These are phyloP conservation scores for Vidua chalybeata DNA, from an alignment of 2,113 vertebrate genomes.

Conservation along the genomic window DNA sequence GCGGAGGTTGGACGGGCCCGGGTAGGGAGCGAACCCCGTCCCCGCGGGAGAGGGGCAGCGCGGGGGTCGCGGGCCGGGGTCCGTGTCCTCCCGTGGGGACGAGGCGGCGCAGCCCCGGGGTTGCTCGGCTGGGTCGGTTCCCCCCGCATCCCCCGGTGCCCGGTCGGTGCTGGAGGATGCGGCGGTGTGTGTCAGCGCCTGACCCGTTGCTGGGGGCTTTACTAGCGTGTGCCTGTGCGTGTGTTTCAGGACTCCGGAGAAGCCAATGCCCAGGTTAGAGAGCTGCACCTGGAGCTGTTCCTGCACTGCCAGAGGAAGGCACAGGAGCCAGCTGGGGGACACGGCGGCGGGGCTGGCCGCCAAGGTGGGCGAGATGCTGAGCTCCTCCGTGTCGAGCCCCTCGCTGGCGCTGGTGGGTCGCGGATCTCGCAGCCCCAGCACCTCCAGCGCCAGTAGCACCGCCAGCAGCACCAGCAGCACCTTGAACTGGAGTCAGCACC, in stretches of 20 bases:
- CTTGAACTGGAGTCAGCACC: slow-evolving; percentile 77
- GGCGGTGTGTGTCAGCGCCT: background rate
- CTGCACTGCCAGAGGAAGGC: slow-evolving; percentile 70
- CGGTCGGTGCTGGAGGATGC: background rate
- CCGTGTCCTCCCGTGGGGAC: too few relatives aligned
- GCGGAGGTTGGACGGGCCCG: background rate
- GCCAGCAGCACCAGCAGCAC: background rate
- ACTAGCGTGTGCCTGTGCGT: background rate
- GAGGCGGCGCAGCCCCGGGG: background rate
- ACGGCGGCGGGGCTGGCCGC: slow-evolving; percentile 71
- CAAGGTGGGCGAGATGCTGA: slow-evolving; percentile 77
- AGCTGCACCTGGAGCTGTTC: slow-evolving; percentile 86
- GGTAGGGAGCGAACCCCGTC: rapidly evolving
- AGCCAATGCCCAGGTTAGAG: slow-evolving; percentile 85
- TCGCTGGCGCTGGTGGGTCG: background rate
- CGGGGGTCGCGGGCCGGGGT: background rate
- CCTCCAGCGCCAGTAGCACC: background rate
- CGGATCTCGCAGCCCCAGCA: background rate
- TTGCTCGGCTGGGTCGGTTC: background rate
- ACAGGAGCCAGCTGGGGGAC: slow-evolving; percentile 58
- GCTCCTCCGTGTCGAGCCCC: background rate
- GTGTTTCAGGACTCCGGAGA: slow-evolving; percentile 29
- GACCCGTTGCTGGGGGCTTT: background rate
- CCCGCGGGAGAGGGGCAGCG: background rate
- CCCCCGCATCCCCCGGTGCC: background rate